Base-by-base conservation (phyloP, 2,888 invertebrate genomes). In the Thecophora atra region DNA sequence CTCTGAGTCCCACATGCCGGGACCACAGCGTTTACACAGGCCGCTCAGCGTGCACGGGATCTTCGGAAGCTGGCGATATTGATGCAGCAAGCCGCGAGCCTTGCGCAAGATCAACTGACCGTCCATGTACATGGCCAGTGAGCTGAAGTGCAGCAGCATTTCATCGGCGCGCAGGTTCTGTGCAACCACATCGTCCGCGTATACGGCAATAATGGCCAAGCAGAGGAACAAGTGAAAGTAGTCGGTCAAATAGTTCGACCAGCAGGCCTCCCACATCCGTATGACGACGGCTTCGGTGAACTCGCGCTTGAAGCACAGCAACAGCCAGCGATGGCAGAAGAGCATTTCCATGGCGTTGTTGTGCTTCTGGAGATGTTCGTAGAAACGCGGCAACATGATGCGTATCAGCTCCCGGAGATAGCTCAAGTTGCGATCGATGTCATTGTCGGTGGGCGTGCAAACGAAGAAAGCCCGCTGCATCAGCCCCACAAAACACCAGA, bases 101-200 rank as follows among this genome's bases (percentile, higher is more conserved):
- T 98, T 98, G 76, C 95, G 90, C 44, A 97, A 88, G 72, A 98
- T 96, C 21, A 97, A 88, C 58, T 93, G 92, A 0, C 96, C 97
- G 84, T 97, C 96, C 98, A 98, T 98, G 85, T 97, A 98, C 94
- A 97, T 97, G 26, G 98, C 97, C 78, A 98, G 88, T 13, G 97
- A 97, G 83, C 97, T 96, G 85, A 98, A 98, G 86, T 98, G 95
- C 73, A 98, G 88, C 69, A 98, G 88, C 92, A 97, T 97, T 86
- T 98, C 98, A 83, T 98, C 98, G 8, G 97, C 93, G 78, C 96
- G 91, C 64, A 98, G 88, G 81, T 94, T 93, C 87, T 98, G 97
- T 44, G 95, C 94, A 76, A 97, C 93, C 70, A 98, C 96, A 86
- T 96, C 96, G 81, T 96, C 96, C 3, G 94, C 94, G 83, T 98